Base-by-base conservation (phyloP, 2,888 invertebrate species). In the Ectemnius cavifrons region DNA sequence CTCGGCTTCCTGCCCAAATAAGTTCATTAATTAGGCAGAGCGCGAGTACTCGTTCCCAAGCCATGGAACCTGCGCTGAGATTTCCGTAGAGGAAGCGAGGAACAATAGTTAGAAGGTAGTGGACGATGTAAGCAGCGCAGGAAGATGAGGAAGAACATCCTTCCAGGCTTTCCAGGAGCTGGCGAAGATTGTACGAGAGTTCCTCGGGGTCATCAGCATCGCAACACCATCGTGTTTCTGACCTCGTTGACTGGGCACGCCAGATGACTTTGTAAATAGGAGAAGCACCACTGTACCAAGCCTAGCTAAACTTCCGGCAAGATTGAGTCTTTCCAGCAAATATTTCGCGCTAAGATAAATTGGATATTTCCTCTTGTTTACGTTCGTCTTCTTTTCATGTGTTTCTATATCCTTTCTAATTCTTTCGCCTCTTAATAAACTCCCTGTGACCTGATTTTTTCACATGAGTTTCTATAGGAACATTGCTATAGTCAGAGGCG, bases 211-310 rank as follows among this genome's bases (percentile, higher is more conserved):
- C 87, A 83, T 79, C 84, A 84, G 83, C 81, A 87, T 87, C 87
- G 83, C 84, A 81, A 86, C 88, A 86, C 88, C 86, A 87, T 88
- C 87, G 84, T 79, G 84, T 82, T 77, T 84, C 82, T 84, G 81
- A 85, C 81, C 81, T 81, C 86, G 82, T 82, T 82, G 80, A 77
- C 79, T 82, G 84, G 77, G 83, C 78, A 86, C 87, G 84, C 81
- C 79, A 77, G 82, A 85, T 84, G 87, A 87, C 86, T 87, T 72
- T 80, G 81, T 80, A 87, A 87, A 81, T 75, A 82, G 80, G 71
- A 72, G 52, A 70, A 63, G 61, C 63, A 58, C 18, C 27, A 67
- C 61, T 67, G 60, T 67, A 46, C 65, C 60, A 71, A 77, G 56
- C 28, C 66, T 71, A 46, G 52, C 16, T 14, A 23, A 64, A 60